Evolutionary conservation across 2,888 invertebrate genomes (phyloP).

Genomic region (Epistrophe eligans): DNA sequence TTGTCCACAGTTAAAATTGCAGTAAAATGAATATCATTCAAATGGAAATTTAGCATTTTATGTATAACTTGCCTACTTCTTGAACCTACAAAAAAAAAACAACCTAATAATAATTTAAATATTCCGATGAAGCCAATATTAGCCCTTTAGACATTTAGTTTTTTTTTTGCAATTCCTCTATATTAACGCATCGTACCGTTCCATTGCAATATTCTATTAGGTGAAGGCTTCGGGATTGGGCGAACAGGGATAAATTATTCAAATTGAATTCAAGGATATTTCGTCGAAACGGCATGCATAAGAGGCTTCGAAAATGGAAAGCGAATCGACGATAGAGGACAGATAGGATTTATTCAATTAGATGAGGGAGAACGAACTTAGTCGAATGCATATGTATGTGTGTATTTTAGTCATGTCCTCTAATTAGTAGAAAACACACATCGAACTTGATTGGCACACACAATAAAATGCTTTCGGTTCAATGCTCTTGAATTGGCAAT

Average conservation of each 20-base stretch:
- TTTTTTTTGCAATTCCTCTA: conserved; percentile 5
- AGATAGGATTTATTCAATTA: conserved; percentile 37
- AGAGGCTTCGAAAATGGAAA: conserved; percentile 1
- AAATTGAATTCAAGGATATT: conserved; percentile 60
- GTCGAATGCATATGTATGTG: conserved; percentile 8
- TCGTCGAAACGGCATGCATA: conserved; percentile 26
- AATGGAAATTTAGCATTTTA: not conserved
- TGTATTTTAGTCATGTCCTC: conserved; percentile 40
- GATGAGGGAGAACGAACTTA: not conserved
- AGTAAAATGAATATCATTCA: not conserved
- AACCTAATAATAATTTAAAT: not conserved
- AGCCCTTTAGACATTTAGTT: not conserved
- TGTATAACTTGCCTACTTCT: not conserved
- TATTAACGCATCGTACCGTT: not conserved
- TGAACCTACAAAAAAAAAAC: not conserved
- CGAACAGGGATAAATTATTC: conserved; percentile 51
- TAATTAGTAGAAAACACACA: conserved; percentile 45
- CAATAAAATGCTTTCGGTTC: conserved; percentile 34
- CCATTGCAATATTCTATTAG: conserved; percentile 19
- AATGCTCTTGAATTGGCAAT: conserved; percentile 55
- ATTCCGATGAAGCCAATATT: conserved; percentile 13
- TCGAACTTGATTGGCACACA: conserved; percentile 23
- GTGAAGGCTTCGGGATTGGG: conserved; percentile 6
- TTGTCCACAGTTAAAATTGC: not conserved
- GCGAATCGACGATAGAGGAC: conserved; percentile 3